phyloP scores from a whole-genome alignment of 1,140 invertebrate genomes.

The Papilio aristodemus region DNA sequence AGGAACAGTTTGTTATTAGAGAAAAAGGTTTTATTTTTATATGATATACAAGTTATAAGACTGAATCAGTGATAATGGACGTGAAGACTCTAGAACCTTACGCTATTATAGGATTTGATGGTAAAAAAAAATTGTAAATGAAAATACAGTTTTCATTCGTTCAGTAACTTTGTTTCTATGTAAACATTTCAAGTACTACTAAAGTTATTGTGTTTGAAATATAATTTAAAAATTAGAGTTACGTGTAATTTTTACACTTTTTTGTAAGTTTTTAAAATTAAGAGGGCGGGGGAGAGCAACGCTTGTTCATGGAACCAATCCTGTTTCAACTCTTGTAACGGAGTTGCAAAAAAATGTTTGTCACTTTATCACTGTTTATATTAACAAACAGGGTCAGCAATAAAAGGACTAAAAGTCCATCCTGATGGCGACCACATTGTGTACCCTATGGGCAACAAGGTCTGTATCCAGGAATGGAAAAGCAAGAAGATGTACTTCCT shows the following conservation, averaged over 20 bases:
- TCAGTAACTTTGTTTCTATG: too few relatives aligned
- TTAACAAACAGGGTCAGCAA: slow-evolving; percentile 82
- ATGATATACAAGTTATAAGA: slow-evolving; percentile 32
- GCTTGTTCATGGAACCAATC: too few relatives aligned
- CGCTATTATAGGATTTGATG: slow-evolving; percentile 88
- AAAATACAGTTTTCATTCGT: too few relatives aligned
- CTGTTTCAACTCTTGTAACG: too few relatives aligned
- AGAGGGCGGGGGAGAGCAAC: too few relatives aligned
- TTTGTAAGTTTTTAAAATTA: too few relatives aligned
- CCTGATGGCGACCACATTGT: slow-evolving; percentile 88
- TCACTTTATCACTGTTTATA: too few relatives aligned
- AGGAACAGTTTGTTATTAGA: slow-evolving; percentile 35
- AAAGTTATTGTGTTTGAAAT: too few relatives aligned
- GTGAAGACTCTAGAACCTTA: slow-evolving; percentile 82
- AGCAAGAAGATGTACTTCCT: slow-evolving; percentile 89
- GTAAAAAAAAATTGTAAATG: slow-evolving; percentile 64
- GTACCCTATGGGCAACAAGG: slow-evolving; percentile 92
- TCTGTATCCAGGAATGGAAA: slow-evolving; percentile 88
- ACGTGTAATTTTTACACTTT: too few relatives aligned
- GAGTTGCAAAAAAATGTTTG: too few relatives aligned
- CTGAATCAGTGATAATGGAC: slow-evolving; percentile 57
- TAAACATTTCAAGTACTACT: too few relatives aligned
- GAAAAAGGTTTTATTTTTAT: slow-evolving; percentile 34
- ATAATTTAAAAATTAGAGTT: too few relatives aligned
- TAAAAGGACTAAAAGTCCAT: slow-evolving; percentile 88